Evolutionary conservation across 2,797 vertebrate species (phyloP), one percentile per base, ranked within the genome.

Genomic region (Coregonus sp.): DNA sequence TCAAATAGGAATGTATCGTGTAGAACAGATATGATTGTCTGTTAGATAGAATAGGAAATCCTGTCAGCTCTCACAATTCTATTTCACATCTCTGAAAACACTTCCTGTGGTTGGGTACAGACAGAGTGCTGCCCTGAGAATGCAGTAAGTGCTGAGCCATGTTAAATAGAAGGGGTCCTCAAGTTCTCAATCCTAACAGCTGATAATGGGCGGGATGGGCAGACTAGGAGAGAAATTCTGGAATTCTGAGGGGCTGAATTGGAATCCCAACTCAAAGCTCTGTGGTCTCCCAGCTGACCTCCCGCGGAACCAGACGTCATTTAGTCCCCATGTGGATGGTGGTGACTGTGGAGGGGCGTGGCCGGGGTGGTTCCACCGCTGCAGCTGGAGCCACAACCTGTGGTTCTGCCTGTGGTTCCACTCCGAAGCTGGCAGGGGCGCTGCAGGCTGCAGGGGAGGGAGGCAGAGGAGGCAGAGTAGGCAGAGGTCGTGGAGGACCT

Each of bases 291-390:
- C 89, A 88, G 89, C 91, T 91, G 81, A 91, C 89, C 91, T 92
- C 91, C 90, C 91, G 87, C 86, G 92, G 91, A 87, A 92, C 89
- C 89, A 92, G 92, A 89, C 88, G 90, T 95, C 93, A 95, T 92
- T 95, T 95, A 89, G 93, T 93, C 88, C 94, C 94, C 0, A 93
- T 95, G 90, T 93, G 91, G 86, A 94, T 95, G 86, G 94, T 93
- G 0, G 94, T 95, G 61, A 95, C 94, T 0, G 94, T 95, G 88
- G 94, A 86, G 37, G 87, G 91, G 76, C 93, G 90, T 0, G 90
- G 87, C 47, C 89, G 85, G 0, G 87, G 16, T 0, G 81, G 75
- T n/a, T 93, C 92, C 0, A 81, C 59, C 14, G 50, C 61, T 50
- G 73, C 87, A 63, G 59, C n/a, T 47, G 40, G 11, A 47, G 40